Evolutionary conservation across 1,140 invertebrate genomes (phyloP), one percentile per base, ranked within the genome.

Genomic region (Pseudoatta argentina): DNA sequence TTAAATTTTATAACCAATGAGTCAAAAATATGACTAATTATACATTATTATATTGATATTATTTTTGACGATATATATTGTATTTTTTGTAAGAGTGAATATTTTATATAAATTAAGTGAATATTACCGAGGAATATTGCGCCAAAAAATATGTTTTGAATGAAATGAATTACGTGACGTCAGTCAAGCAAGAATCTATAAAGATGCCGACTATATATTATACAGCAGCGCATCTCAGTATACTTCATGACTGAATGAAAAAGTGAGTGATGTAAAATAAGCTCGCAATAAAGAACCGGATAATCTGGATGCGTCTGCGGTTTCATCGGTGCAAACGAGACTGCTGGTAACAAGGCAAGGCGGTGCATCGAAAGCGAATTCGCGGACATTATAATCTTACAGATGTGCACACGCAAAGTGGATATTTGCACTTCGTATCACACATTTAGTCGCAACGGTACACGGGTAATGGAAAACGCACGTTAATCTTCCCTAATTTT

Each of bases 401-500:
- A 57, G 63, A 87, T 57, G 73, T 39, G 57, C 57, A 27, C 69
- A n/a, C 63, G 87, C 72, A 73, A 57, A 63, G 69, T 66, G 24
- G 55, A 82, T 86, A 87, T 75, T 51, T 67, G 61, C 72, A 87
- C 39, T 75, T 83, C 72, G 51, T 59, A 64, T 71, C 53, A 55
- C 73, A 86, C 48, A 88, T 86, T 57, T 48, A 21, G 5, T 8
- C 44, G 67, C 21, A 10, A 27, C 44, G 51, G 30, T 34, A 85
- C 21, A 55, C 39, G 6, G 24, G 16, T 85, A 85, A 87, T 77
- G 81, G 81, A 85, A 57, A 53, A 77, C 24, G 34, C 61, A 27
- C 69, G 61, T 86, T 81, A 88, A 89, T 89, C 88, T 85, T 81
- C 27, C 16, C 69, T 79, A 88, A 89, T 79, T 88, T 81, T 75